Conservation (phyloP, 2,797 vertebrate species). For the Tokudaia tokunoshimensis region DNA sequence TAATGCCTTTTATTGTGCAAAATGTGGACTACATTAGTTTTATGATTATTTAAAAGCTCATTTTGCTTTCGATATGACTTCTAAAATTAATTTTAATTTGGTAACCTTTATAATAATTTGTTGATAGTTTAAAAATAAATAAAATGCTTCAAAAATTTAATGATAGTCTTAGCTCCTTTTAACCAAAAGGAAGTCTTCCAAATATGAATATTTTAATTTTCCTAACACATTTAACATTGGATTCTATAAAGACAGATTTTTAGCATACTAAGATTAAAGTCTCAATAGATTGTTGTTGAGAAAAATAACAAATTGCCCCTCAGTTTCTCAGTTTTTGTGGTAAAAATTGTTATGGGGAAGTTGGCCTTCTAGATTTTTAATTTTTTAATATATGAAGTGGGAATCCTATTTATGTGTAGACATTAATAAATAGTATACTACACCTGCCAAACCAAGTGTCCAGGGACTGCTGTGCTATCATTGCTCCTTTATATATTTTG, state of each 20-base stretch:
- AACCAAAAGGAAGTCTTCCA: neutral
- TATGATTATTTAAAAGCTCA: neutral
- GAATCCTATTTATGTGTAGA: neutral
- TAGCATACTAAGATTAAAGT: neutral
- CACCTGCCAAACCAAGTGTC: neutral
- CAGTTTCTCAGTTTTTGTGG: neutral
- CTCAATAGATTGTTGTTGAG: neutral
- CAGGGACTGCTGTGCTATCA: neutral
- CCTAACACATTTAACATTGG: neutral
- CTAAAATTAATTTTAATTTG: neutral
- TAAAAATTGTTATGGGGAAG: neutral
- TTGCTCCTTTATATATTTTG: neutral
- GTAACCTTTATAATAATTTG: neutral
- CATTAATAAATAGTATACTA: neutral
- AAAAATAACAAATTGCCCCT: neutral
- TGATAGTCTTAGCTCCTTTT: neutral
- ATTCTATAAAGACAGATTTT: neutral
- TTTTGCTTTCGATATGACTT: neutral
- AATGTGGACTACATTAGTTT: neutral
- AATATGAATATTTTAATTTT: neutral
- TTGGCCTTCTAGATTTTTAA: neutral
- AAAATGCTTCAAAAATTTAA: neutral
- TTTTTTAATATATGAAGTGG: neutral
- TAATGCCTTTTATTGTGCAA: slow-evolving; percentile 20
- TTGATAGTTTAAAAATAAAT: slow-evolving; percentile 19